Base-by-base conservation (phyloP, 2,888 invertebrate genomes). In the Trissonchulus sp. region DNA sequence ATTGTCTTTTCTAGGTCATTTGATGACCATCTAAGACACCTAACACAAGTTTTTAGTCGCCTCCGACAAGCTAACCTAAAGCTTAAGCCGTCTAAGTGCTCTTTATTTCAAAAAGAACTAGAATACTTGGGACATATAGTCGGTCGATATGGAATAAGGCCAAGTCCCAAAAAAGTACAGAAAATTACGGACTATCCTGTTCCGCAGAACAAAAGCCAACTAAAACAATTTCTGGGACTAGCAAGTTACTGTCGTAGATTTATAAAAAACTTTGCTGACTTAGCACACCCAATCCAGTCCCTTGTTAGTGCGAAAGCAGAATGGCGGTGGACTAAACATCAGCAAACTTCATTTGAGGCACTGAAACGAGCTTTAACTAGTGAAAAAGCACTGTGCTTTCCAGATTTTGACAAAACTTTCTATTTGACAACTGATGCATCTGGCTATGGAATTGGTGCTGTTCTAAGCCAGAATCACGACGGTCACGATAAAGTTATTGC, bases 401-500 rank as follows among this genome's bases (percentile, higher is more conserved):
- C 74, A 8, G 72, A 74, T 36, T 71, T 71, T 72, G 2, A 2
- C 28, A 3, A 35, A 30, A 36, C 74, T 28, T 74, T 69, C 34
- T 31, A 31, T 15, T 23, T 74, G 18, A 35, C 34, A 30, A 74
- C 72, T 15, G 74, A 74, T 34, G 74, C 74, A 8, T 48, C 48
- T 15, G 48, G 48, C 8, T 48, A 8, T 23, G 48, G 8, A 8
- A 8, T 48, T 48, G 48, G 48, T 15, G 48, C 48, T 8, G 48
- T 48, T 23, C 48, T 48, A 48, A 15, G 8, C 8, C 48, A 48
- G 23, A 48, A 15, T 28, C n/a, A 1, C 8, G 23, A 48, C 23
- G 48, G 48, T 48, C 33, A 63, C 8, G 73, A 74, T 30, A 72
- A 65, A 18, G 71, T 71, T 0, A 75, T 78, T 0, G 77, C 77